Evolutionary conservation across 2,888 invertebrate species (phyloP).

Genomic region (Papilio protenor): DNA sequence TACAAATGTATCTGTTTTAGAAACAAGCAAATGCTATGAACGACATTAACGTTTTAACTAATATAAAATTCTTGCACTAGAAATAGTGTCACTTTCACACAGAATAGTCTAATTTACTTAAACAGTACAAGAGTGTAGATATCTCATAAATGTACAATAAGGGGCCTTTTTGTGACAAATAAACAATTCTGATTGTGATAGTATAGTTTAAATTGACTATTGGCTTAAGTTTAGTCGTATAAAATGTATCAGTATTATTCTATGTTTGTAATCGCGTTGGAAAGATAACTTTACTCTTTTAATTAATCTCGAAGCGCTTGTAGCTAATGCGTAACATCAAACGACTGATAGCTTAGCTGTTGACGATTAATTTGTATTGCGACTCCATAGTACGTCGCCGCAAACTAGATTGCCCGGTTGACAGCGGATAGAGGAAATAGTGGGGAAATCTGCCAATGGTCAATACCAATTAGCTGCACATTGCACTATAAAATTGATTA

Average conservation of each 20-base stretch:
- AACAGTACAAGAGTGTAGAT: background rate
- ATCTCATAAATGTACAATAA: background rate
- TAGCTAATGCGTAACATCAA: slow-evolving; percentile 14
- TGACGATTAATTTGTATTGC: slow-evolving; percentile 63
- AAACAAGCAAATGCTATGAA: background rate
- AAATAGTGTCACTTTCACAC: background rate
- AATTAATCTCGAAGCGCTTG: background rate
- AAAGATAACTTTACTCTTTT: background rate
- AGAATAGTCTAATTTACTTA: background rate
- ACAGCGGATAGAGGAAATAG: slow-evolving; percentile 56
- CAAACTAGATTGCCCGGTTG: slow-evolving; percentile 52
- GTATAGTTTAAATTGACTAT: background rate
- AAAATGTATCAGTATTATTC: background rate
- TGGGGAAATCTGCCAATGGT: slow-evolving; percentile 56
- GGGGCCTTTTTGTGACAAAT: background rate
- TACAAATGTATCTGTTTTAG: background rate
- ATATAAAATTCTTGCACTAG: background rate
- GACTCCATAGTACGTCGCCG: slow-evolving; percentile 46
- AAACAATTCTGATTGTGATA: background rate
- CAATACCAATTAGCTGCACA: slow-evolving; percentile 41
- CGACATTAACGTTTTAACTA: background rate
- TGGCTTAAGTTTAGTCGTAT: background rate
- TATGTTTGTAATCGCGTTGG: background rate
- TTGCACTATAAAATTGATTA: slow-evolving; percentile 16
- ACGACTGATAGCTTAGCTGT: slow-evolving; percentile 47